Conservation (phyloP, 2,113 vertebrate genomes). For the Phycodurus eques region DNA sequence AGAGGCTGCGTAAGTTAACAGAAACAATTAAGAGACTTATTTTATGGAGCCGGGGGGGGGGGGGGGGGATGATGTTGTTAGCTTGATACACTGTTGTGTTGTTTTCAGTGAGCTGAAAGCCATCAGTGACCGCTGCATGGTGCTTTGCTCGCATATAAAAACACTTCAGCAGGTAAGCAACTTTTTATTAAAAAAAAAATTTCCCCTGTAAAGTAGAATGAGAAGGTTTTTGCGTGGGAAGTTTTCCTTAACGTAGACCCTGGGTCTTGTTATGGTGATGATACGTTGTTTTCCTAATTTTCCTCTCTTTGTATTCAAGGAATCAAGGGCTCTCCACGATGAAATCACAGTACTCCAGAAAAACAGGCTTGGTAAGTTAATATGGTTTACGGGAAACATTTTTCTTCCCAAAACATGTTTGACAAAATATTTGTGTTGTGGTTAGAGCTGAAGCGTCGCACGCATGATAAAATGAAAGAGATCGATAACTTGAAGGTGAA, state of each 20-base stretch:
- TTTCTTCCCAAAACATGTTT: neutral
- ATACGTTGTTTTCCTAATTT: neutral
- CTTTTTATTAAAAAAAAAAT: too few relatives aligned
- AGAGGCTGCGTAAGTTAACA: constrained; percentile 60
- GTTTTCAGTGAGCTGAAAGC: constrained; percentile 58
- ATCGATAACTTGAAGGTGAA: constrained; percentile 63
- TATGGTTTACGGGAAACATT: neutral
- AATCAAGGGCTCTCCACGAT: constrained; percentile 65
- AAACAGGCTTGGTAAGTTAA: constrained; percentile 65
- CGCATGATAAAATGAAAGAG: constrained; percentile 66
- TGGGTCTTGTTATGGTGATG: neutral
- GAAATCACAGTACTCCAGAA: constrained; percentile 71
- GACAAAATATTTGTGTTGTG: neutral
- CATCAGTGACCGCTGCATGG: constrained; percentile 54
- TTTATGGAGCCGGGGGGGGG: neutral
- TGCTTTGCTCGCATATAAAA: constrained; percentile 59
- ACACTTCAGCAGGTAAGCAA: constrained; percentile 58
- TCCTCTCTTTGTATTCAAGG: constrained; percentile 45
- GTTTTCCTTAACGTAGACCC: neutral
- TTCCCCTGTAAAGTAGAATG: neutral
- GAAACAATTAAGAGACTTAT: neutral
- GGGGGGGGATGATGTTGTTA: neutral
- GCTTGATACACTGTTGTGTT: neutral
- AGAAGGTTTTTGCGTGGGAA: neutral
- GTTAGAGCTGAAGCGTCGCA: constrained; percentile 65